Base-by-base conservation (phyloP, 2,797 vertebrate genomes). In the Sebastes cheni region DNA sequence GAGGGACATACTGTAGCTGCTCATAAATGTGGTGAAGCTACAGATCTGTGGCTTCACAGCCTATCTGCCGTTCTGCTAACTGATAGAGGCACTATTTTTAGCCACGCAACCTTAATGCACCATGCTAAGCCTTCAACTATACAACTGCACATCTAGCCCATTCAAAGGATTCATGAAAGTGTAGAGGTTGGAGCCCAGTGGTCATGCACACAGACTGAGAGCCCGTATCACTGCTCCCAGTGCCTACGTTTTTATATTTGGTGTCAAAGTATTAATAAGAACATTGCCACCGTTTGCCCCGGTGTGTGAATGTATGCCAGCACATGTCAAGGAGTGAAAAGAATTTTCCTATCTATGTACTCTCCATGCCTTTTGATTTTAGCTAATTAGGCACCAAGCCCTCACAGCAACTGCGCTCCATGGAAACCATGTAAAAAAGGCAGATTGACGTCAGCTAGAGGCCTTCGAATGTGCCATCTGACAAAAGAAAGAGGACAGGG, bases 1-100 rank as follows among this genome's bases (percentile, higher is more conserved):
- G 22, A 65, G 55, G 11, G 30, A 68, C 61, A 56, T 10, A 34
- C 50, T 86, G 79, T 16, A 76, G 55, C 80, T 69, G 50, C 69
- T 67, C 75, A 85, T 76, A 82, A 84, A 77, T 82, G 86, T 74
- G 74, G 36, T 67, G 60, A 81, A 81, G 78, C 72, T 46, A 81
- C 73, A 72, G 81, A 76, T 81, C 65, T 90, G 84, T 75, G 72
- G 68, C 83, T 91, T 88, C 77, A 69, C 81, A 83, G 82, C 29
- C 65, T 84, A 58, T 82, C 84, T 88, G 88, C 87, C 80, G 88
- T 62, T 89, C 85, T 73, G 88, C 75, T 87, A 89, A 89, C 91
- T 88, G 90, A 88, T 66, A 86, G 86, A 89, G 70, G 52, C 46
- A 66, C 91, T 94, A 95, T 95, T 95, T 95, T 92, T 95, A 95